Percentiles rank a stretch among this genome's conserved stretches.
Conservation (phyloP, 1,140 invertebrate genomes). For the Drepana arcuata region DNA sequence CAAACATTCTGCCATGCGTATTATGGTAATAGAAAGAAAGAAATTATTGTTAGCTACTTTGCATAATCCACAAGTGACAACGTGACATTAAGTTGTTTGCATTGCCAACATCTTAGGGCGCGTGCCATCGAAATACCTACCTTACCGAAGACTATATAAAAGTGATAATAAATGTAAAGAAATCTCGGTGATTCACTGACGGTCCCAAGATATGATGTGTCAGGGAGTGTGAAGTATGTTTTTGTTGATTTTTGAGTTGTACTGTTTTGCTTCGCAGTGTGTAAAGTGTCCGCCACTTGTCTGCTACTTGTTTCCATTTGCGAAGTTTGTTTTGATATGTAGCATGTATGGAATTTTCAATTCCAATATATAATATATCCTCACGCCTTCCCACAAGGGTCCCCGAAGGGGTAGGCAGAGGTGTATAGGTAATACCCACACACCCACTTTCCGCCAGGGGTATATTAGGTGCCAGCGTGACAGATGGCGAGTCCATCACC, state of each 20-base stretch:
- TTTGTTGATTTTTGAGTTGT: neutral
- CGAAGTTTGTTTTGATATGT: too few species aligned
- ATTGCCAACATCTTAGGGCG: neutral
- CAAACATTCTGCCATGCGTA: constrained; percentile 36
- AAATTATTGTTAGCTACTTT: constrained; percentile 32
- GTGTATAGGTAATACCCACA: too few species aligned
- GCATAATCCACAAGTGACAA: constrained; percentile 44
- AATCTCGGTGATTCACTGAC: neutral
- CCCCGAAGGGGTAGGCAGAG: too few species aligned
- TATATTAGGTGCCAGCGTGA: too few species aligned
- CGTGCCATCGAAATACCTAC: neutral
- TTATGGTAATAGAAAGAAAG: constrained; percentile 38
- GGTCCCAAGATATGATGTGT: neutral
- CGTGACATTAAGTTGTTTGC: constrained; percentile 33
- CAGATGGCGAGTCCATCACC: too few species aligned
- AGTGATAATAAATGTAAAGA: neutral
- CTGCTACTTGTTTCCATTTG: too few species aligned
- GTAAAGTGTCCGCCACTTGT: too few species aligned
- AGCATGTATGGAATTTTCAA: too few species aligned
- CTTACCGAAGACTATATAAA: constrained; percentile 1
- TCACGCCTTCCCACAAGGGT: too few species aligned
- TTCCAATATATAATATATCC: too few species aligned
- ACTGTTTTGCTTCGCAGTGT: constrained; percentile 1
- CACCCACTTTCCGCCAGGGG: too few species aligned
- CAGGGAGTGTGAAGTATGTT: neutral